A percentile compares a stretch with the other conserved stretches of the same genome.
phyloP scores from a whole-genome alignment of 2,888 invertebrate species.

The Apotomis turbidana region DNA sequence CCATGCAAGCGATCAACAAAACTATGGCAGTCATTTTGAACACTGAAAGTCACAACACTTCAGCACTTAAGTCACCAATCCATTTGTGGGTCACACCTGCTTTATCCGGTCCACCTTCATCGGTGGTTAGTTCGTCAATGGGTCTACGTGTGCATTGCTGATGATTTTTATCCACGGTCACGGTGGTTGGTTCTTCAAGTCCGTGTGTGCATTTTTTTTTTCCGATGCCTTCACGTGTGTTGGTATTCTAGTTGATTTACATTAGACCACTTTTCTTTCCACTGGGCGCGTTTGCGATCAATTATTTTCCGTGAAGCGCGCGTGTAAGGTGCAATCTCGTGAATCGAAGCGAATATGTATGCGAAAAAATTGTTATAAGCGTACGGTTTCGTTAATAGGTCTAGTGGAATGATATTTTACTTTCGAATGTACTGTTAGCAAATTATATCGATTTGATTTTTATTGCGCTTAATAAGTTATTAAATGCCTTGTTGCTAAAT shows the following conservation, averaged over 20 bases:
- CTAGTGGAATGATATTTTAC: slow-evolving; percentile 74
- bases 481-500: no score
- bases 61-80: slow-evolving; percentile 71
- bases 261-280: slow-evolving; percentile 72
- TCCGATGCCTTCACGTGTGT: slow-evolving; percentile 55
- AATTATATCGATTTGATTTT: slow-evolving; percentile 20
- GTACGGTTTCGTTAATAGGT: slow-evolving; percentile 61
- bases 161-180: slow-evolving; percentile 81
- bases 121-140: slow-evolving; percentile 76
- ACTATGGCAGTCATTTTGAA: slow-evolving; percentile 74
- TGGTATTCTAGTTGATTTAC: slow-evolving; percentile 57
- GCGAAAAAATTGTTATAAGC: slow-evolving; percentile 57
- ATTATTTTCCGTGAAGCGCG: slow-evolving; percentile 61
- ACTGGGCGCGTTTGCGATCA: slow-evolving; percentile 52
- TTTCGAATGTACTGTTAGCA: slow-evolving; percentile 67
- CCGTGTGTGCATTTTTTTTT: slow-evolving; percentile 73
- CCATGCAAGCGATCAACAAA: slow-evolving; percentile 65
- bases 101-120: slow-evolving; percentile 66
- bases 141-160: slow-evolving; percentile 64
- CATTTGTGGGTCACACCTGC: slow-evolving; percentile 77
- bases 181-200: slow-evolving; percentile 67
- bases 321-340: slow-evolving; percentile 65
- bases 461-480: neutral
- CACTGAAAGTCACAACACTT: slow-evolving; percentile 61
- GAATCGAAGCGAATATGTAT: slow-evolving; percentile 46